phyloP scores from a whole-genome alignment of 1,140 invertebrate genomes.

The Agrypnia vestita region DNA sequence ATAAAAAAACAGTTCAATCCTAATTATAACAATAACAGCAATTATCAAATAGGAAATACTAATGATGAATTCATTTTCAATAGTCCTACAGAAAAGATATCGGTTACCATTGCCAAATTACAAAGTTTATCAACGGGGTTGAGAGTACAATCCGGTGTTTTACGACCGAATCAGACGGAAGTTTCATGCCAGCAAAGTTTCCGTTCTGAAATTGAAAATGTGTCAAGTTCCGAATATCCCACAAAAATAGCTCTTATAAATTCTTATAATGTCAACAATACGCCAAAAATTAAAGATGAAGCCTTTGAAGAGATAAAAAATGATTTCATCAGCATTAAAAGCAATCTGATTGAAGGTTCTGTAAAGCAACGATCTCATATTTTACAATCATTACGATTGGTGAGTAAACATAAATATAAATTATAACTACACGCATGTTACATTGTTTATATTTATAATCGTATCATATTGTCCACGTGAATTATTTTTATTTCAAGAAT shows the following conservation, averaged over 20 bases:
- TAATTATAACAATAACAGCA: constrained; percentile 8
- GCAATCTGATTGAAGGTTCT: constrained; percentile 40
- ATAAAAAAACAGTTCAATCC: constrained; percentile 53
- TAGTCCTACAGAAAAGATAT: constrained; percentile 39
- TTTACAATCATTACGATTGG: constrained; percentile 55
- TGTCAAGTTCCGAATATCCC: constrained; percentile 19
- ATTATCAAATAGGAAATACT: constrained; percentile 25
- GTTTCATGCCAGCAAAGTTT: neutral
- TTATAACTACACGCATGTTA: too few species aligned
- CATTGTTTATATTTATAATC: neutral
- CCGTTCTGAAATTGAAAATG: neutral
- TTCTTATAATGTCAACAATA: constrained; percentile 18
- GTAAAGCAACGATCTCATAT: constrained; percentile 52
- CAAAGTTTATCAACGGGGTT: constrained; percentile 56
- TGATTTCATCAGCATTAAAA: constrained; percentile 49
- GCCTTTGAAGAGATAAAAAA: constrained; percentile 36
- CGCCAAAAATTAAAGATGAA: constrained; percentile 17
- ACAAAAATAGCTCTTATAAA: constrained; percentile 41
- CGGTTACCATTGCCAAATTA: constrained; percentile 55
- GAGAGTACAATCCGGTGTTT: constrained; percentile 51
- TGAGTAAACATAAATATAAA: constrained; percentile 36
- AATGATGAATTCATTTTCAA: constrained; percentile 37
- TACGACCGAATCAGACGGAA: constrained; percentile 23
- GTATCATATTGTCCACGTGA: neutral
- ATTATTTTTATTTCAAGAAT: constrained; percentile 51